phyloP scores from a whole-genome alignment of 2,888 invertebrate species.

The Lycocerus yunnanus region DNA sequence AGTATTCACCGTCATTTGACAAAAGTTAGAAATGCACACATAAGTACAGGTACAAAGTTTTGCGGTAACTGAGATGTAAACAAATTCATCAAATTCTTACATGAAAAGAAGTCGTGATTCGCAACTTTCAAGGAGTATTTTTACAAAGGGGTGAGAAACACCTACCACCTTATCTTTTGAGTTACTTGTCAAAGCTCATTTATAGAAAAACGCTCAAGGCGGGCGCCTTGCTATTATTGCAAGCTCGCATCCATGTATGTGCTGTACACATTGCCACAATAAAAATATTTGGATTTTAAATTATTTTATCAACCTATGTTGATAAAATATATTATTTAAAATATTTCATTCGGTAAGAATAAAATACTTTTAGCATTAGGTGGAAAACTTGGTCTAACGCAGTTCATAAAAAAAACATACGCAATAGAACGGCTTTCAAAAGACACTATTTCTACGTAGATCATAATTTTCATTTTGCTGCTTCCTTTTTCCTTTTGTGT shows the following conservation, averaged over 20 bases:
- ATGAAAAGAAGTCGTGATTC: not conserved
- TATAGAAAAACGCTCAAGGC: not conserved
- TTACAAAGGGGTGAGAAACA: not conserved
- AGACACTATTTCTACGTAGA: too few relatives aligned
- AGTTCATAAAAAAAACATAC: too few relatives aligned
- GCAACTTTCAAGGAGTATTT: not conserved
- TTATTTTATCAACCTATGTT: too few relatives aligned
- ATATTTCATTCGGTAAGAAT: too few relatives aligned
- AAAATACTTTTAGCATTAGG: too few relatives aligned
- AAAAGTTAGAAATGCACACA: not conserved
- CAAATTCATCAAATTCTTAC: not conserved
- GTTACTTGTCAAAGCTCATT: not conserved
- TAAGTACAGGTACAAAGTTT: not conserved
- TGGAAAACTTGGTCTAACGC: too few relatives aligned
- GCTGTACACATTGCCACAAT: not conserved
- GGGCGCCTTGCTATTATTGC: not conserved
- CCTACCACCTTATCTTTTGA: not conserved
- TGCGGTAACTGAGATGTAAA: not conserved
- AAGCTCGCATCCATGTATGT: not conserved
- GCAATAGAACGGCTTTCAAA: too few relatives aligned
- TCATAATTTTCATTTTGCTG: too few relatives aligned
- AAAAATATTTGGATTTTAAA: too few relatives aligned
- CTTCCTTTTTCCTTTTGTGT: too few relatives aligned
- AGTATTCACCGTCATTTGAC: not conserved
- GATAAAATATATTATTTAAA: too few relatives aligned